Evolutionary conservation across 2,113 vertebrate species (phyloP), one percentile per base, ranked within the genome.

Genomic region (Oreochromis tanganicae): DNA sequence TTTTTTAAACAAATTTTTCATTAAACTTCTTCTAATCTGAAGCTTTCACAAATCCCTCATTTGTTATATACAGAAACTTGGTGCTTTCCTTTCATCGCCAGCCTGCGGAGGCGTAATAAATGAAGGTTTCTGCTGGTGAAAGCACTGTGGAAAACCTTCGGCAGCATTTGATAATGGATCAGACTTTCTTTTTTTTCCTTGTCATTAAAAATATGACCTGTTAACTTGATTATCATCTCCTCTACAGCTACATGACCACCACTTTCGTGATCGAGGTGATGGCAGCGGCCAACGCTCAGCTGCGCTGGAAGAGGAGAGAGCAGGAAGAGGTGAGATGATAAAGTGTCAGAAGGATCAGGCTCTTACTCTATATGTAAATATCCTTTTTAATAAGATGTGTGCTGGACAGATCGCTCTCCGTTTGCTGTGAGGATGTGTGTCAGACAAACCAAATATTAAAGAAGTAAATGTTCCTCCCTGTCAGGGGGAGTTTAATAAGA

Each of bases 221-320:
- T 32, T 52, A 52, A 50, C 16, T 1, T 6, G 2, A 78, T 32
- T 32, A 12, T 50, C 2, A n/a, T 78, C 27, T 78, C 14, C 43
- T 78, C 27, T 32, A 8, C 92, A 99, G 99, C 94, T 99, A 99
- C 63, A 97, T 99, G 97, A 99, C 98, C 0, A 99, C 98, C 1
- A 99, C 99, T 1, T 99, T 99, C 46, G 97, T 99, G 93, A 97
- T 99, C 11, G 99, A 99, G 96, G 98, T 98, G 81, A 99, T 99
- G 99, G 99, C 98, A 5, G 97, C 98, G 4, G 98, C 98, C 75
- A 99, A 99, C 0, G 98, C 99, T 48, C 98, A 98, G 91, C 96
- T 99, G 82, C 96, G 93, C 87, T 99, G 98, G 98, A 99, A 99
- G 95, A 98, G 97, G 91, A 96, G 97, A 91, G 98, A 99, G 85